Evolutionary conservation across 2,888 invertebrate genomes (phyloP), one percentile per base, ranked within the genome.

Genomic region (Ellobium chinense): DNA sequence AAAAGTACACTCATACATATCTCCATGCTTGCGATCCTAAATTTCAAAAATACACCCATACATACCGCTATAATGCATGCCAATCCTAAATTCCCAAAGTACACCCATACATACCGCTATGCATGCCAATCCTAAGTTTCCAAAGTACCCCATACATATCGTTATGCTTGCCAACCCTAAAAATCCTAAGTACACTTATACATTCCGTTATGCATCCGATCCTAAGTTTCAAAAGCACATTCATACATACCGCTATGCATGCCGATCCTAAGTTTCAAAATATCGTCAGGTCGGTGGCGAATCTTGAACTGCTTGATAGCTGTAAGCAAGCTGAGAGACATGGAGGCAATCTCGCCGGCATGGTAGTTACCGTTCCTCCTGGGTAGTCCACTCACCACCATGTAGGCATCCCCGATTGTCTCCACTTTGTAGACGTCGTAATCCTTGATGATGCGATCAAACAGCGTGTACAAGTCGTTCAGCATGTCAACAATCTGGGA

Each of bases 391-490:
- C 89, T 89, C 14, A 92, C 92, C n/a, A 92, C 92, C 92, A 92
- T 92, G 82, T 92, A 92, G 0, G 91, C 91, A 84, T 91, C 91
- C 0, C 91, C 91, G 14, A 92, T 91, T 0, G 92, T 91, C 84
- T 92, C 92, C 83, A 99, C 99, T 94, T 99, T 99, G 93, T 99
- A 99, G 68, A 99, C 99, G 92, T 98, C 98, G 92, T 98, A 99
- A 89, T 97, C 97, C 93, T 97, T 96, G 89, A 99, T 98, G 91
- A 98, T 97, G 90, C 96, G 95, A 94, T 99, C 99, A 93, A 99
- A 99, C 85, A 98, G 95, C 66, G 98, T 98, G 94, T 99, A 99
- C 92, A 99, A 95, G 94, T 98, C 98, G 94, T 99, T 99, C 85
- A 99, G 95, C 93, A 99, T 98, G 93, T 97, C 97, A 76, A 99